Evolutionary conservation across 2,113 vertebrate genomes (phyloP), one percentile per base, ranked within the genome.

Genomic region (Alosa alosa): DNA sequence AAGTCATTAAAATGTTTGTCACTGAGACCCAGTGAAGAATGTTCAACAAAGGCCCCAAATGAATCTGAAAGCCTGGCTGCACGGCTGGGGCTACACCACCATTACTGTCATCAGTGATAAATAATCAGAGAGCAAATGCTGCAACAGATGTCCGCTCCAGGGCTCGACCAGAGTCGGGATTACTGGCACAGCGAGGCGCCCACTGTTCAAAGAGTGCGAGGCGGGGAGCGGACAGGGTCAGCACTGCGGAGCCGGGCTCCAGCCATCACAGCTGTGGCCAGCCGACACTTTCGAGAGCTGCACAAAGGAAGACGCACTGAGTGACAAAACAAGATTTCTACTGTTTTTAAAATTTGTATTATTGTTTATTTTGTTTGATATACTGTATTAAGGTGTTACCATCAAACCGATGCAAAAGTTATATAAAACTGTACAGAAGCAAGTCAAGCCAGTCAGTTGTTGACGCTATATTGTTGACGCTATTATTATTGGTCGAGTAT

Each of bases 91-190:
- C 90, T 92, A 88, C 87, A 91, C 92, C 90, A 92, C 93, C 93
- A 91, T 93, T 93, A 92, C 93, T 93, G 94, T 92, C 92, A 92
- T 90, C 88, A 87, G 88, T 90, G 88, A 89, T 92, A 92, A 94
- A 78, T 78, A 78, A 78, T 94, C 89, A 90, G 88, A 88, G 90
- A 90, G 89, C 89, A 92, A 93, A 93, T 90, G 91, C 89, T n/a
- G 41, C 68, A 87, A 87, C 90, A 92, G 89, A 89, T 88, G 88
- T 88, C 89, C 84, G 81, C 75, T 83, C 39, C 49, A 82, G 84
- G 86, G 83, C 81, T 87, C 83, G 68, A 87, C 86, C 87, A 88
- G 81, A 90, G 13, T 72, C 81, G 88, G 85, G 89, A 91, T 92
- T 89, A 86, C 89, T 91, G 90, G 90, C 91, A 90, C 82, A 75